Evolutionary conservation across 2,113 vertebrate genomes (phyloP).

Genomic region (Bujurquina vittata): DNA sequence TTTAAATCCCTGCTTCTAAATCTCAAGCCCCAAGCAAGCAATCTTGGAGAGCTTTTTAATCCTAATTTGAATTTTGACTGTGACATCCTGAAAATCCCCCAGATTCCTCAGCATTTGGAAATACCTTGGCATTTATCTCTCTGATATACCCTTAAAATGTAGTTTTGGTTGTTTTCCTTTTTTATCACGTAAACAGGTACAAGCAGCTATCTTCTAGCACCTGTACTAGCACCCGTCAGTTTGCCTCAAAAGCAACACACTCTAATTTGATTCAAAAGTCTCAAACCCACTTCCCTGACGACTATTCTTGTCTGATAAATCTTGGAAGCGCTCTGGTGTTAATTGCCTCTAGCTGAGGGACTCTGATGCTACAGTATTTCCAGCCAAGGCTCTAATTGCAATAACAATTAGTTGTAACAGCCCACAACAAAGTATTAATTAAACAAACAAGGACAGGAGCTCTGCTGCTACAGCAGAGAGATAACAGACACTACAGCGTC

Average conservation of each 20-base stretch:
- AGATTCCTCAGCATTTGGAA: background rate
- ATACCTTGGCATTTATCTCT: background rate
- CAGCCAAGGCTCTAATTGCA: slow-evolving; percentile 48
- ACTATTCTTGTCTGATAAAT: background rate
- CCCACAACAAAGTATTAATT: slow-evolving; percentile 56
- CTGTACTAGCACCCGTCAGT: background rate
- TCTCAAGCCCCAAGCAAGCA: slow-evolving; percentile 23
- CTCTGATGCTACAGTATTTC: slow-evolving; percentile 11
- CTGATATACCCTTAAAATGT: background rate
- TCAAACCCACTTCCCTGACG: background rate
- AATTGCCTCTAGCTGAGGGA: slow-evolving; percentile 28
- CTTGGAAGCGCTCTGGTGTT: slow-evolving; percentile 19
- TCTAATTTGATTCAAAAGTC: background rate
- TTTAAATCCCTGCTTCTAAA: slow-evolving; percentile 22
- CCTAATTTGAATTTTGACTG: slow-evolving; percentile 25
- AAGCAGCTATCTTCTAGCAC: background rate
- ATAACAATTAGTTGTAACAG: slow-evolving; percentile 36
- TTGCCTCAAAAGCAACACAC: background rate
- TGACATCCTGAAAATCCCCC: background rate
- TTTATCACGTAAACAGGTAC: background rate
- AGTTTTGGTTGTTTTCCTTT: background rate
- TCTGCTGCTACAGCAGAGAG: background rate
- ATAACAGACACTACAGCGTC: slow-evolving; percentile 15
- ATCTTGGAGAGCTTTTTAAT: slow-evolving; percentile 22
- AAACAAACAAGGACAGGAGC: slow-evolving; percentile 33